These are phyloP conservation scores for Parambassis ranga DNA, from an alignment of 2,797 vertebrate species.

Conservation along the genomic window DNA sequence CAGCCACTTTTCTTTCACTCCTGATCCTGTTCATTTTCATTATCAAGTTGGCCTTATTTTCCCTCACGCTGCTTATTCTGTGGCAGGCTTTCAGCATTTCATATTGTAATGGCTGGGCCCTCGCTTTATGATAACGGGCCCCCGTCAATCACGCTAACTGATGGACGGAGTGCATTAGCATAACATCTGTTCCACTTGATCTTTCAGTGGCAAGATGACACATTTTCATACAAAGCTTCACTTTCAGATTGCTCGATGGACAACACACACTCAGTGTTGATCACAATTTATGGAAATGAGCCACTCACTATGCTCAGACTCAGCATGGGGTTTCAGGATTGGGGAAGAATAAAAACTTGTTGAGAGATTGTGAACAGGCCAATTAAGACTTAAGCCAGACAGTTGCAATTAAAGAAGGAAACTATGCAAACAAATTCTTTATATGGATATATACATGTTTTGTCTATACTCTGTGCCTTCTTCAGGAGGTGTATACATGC, in stretches of 20 bases:
- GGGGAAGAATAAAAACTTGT: background rate
- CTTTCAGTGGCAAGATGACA: constrained; percentile 19
- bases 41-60: constrained; percentile 6
- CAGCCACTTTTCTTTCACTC: no score
- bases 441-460: constrained; percentile 9
- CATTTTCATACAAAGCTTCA: constrained; percentile 38
- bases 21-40: no score
- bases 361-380: constrained; percentile 1
- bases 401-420: constrained; percentile 5
- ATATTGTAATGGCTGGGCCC: constrained; percentile 29
- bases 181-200: constrained; percentile 70
- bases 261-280: constrained; percentile 18
- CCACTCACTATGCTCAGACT: background rate
- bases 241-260: constrained; percentile 31
- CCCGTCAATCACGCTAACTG: constrained; percentile 57
- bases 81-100: constrained; percentile 15
- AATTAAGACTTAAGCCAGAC: constrained; percentile 25
- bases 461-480: background rate
- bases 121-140: constrained; percentile 29
- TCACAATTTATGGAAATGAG: constrained; percentile 36
- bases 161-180: constrained; percentile 58
- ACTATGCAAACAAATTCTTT: background rate
- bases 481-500: constrained; percentile 31
- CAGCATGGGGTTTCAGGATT: constrained; percentile 15
- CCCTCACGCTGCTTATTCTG: constrained; percentile 22